phyloP scores from a whole-genome alignment of 2,888 invertebrate genomes.

The Atrina japonica region DNA sequence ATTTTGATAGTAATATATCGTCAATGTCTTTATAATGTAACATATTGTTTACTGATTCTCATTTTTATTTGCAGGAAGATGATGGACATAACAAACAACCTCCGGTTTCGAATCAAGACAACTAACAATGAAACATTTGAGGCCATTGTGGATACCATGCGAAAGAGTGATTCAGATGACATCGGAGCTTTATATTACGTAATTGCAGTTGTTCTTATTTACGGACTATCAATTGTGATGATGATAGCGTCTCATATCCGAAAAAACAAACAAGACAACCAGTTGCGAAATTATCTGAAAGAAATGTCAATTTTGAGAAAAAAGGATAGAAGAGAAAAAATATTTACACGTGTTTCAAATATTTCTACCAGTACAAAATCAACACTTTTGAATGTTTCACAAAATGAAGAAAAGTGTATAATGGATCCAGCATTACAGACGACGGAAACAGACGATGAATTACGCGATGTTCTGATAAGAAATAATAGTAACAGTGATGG shows the following conservation, averaged over 20 bases:
- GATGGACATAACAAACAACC: constrained; percentile 62
- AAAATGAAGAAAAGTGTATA: constrained; percentile 28
- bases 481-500: constrained; percentile 54
- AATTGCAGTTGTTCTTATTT: constrained; percentile 79
- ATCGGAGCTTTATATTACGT: constrained; percentile 79
- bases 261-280: constrained; percentile 78
- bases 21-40: too few species aligned
- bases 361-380: constrained; percentile 48
- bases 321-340: constrained; percentile 72
- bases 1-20: too few species aligned
- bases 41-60: too few species aligned
- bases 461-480: constrained; percentile 46
- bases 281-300: constrained; percentile 75
- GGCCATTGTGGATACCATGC: constrained; percentile 65
- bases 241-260: constrained; percentile 80
- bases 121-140: constrained; percentile 60
- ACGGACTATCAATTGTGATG: constrained; percentile 79
- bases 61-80: constrained; percentile 38
- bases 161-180: constrained; percentile 66
- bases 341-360: constrained; percentile 66
- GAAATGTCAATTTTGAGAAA: constrained; percentile 76
- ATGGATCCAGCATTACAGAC: constrained; percentile 17
- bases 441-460: constrained; percentile 51
- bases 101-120: constrained; percentile 64
- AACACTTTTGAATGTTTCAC: constrained; percentile 13